Evolutionary conservation across 2,113 vertebrate species (phyloP).

Genomic region (Syrmaticus mikado): DNA sequence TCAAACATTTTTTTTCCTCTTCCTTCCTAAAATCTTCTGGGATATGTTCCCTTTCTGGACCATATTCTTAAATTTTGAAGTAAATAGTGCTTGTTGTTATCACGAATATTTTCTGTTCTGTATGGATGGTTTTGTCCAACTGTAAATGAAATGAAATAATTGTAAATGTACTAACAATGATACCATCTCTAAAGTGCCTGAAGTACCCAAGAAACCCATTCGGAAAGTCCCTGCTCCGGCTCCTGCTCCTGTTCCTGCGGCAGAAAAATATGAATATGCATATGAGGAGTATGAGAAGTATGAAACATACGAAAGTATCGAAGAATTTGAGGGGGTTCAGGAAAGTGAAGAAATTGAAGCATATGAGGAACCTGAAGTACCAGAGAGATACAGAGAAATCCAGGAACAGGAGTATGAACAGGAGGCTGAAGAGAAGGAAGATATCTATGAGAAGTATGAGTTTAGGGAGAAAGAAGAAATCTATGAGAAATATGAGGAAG

Average conservation of each 20-base stretch:
- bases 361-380: constrained; percentile 66
- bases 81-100: not conserved
- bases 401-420: constrained; percentile 40
- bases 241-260: constrained; percentile 3
- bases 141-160: not conserved
- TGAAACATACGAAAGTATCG: constrained; percentile 24
- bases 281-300: constrained; percentile 75
- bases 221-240: constrained; percentile 38
- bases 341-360: constrained; percentile 74
- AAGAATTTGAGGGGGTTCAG: constrained; percentile 61
- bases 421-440: constrained; percentile 56
- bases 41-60: not conserved
- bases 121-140: not conserved
- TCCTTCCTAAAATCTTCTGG: constrained; percentile 17
- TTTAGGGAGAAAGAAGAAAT: constrained; percentile 45
- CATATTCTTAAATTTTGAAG: not conserved
- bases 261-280: constrained; percentile 48
- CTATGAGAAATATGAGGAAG: constrained; percentile 56
- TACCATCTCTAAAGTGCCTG: constrained; percentile 73
- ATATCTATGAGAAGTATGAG: constrained; percentile 46
- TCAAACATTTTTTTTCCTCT: not conserved
- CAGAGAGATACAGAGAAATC: constrained; percentile 57
- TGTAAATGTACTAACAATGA: not conserved
- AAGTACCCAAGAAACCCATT: constrained; percentile 72
- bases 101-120: not conserved